A percentile compares a stretch with the other conserved stretches of the same genome.
These are phyloP conservation scores for Dastarcus helophoroides DNA, from an alignment of 2,888 invertebrate genomes.

Conservation along the genomic window DNA sequence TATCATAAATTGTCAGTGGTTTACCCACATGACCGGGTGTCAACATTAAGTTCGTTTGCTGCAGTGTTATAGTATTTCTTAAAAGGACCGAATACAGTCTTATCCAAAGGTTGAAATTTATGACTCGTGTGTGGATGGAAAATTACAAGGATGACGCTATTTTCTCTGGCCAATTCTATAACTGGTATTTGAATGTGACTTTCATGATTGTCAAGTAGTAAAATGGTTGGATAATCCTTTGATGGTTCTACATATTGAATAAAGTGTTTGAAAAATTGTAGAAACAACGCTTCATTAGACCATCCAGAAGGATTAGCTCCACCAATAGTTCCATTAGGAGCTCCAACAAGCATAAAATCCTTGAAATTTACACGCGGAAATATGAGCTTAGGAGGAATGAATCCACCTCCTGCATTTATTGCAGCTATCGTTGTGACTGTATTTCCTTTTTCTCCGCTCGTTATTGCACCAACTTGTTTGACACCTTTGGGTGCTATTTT, in stretches of 20 bases:
- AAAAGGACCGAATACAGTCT: constrained; percentile 20
- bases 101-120: constrained; percentile 22
- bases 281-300: constrained; percentile 13
- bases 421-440: constrained; percentile 11
- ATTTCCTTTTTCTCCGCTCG: constrained; percentile 9
- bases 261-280: no score
- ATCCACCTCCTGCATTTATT: constrained; percentile 12
- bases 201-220: constrained; percentile 18
- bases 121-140: constrained; percentile 27
- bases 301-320: constrained; percentile 17
- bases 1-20: constrained; percentile 27
- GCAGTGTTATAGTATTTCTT: constrained; percentile 15
- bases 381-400: constrained; percentile 12
- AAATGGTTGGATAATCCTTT: constrained; percentile 16
- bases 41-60: constrained; percentile 13
- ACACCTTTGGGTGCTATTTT: no score
- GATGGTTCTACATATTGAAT: constrained; percentile 19
- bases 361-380: constrained; percentile 13
- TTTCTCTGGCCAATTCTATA: constrained; percentile 3
- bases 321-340: constrained; percentile 13
- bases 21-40: constrained; percentile 15
- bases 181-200: no score
- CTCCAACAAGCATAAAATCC: constrained; percentile 13
- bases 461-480: no score
- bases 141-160: constrained; percentile 22